Conservation (phyloP, 2,113 vertebrate species). For the Melanocharis versteri region DNA sequence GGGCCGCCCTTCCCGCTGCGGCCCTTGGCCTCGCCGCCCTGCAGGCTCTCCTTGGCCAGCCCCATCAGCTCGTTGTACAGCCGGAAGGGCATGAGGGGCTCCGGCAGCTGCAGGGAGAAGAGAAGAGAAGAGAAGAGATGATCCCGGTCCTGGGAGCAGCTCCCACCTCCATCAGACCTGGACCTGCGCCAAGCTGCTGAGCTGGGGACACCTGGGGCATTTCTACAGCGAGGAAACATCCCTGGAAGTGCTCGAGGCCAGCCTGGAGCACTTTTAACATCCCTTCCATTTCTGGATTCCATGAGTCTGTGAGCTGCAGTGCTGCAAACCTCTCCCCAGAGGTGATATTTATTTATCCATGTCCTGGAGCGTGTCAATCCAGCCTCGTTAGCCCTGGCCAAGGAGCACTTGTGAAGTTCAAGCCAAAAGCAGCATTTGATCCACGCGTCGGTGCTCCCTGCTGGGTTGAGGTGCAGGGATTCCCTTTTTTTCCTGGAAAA, state of each 20-base stretch:
- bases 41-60: constrained; percentile 90
- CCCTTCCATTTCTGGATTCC: neutral
- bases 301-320: neutral
- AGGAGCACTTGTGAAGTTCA: neutral
- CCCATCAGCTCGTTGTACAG: constrained; percentile 92
- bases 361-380: neutral
- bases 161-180: accelerated
- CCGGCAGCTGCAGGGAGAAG: constrained; percentile 79
- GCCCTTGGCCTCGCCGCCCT: constrained; percentile 68
- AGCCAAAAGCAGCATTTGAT: neutral
- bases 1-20: constrained; percentile 59
- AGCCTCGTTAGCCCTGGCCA: neutral
- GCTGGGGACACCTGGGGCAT: neutral
- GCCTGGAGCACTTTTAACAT: neutral
- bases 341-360: neutral
- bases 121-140: neutral
- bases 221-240: neutral
- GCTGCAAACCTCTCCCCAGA: neutral
- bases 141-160: neutral
- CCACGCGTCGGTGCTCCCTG: neutral
- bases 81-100: constrained; percentile 89
- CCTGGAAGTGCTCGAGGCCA: neutral
- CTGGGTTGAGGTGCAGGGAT: neutral
- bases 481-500: neutral
- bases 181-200: accelerated